Conservation (phyloP, 1,140 invertebrate species). For the Sarcophaga bullata region DNA sequence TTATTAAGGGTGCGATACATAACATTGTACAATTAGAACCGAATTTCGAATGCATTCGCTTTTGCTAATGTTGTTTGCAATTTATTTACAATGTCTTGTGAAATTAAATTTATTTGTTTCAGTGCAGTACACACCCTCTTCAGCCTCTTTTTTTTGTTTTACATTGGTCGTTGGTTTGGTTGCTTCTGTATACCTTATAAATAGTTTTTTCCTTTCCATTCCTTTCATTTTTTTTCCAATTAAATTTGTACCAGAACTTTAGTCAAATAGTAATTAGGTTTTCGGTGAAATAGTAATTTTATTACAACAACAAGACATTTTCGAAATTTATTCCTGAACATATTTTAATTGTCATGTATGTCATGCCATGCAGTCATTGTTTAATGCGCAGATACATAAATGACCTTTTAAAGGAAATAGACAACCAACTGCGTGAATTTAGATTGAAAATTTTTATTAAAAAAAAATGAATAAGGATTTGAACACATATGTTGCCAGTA, state of each 20-base stretch:
- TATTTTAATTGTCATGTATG: too few species aligned
- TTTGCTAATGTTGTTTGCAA: background rate
- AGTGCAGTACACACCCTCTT: background rate
- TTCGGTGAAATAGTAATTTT: slow-evolving; percentile 8
- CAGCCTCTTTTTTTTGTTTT: background rate
- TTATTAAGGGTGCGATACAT: too few species aligned
- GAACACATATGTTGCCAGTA: too few species aligned
- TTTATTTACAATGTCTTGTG: slow-evolving; percentile 22
- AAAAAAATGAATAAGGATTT: too few species aligned
- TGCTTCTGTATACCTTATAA: too few species aligned
- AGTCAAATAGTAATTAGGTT: slow-evolving; percentile 20
- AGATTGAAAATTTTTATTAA: too few species aligned
- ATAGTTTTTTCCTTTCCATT: background rate
- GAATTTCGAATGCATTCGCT: background rate
- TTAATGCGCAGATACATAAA: too few species aligned
- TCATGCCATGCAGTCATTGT: too few species aligned
- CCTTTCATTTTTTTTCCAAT: background rate
- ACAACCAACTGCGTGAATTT: too few species aligned
- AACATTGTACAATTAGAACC: too few species aligned
- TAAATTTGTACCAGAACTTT: background rate
- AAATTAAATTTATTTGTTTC: slow-evolving; percentile 25
- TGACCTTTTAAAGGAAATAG: too few species aligned
- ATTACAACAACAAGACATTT: background rate
- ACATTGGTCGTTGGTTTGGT: too few species aligned
- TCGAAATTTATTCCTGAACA: background rate